Percentiles rank a stretch among this genome's conserved stretches.
Conservation (phyloP, 2,113 vertebrate species). For the Neolamprologus devosi region DNA sequence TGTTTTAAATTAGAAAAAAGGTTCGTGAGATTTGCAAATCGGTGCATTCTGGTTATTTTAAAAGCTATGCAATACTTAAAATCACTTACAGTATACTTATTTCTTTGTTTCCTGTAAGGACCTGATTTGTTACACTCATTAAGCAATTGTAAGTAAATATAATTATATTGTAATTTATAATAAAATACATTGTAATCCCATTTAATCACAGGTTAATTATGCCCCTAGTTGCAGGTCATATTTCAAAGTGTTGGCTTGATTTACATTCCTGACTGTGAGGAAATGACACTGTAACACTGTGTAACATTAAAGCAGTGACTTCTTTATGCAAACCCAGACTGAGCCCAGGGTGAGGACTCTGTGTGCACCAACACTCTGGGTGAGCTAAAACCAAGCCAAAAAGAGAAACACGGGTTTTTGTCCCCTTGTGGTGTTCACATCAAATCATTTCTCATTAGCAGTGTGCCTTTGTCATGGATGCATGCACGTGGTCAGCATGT, state of each 20-base stretch:
- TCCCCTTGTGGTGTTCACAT: background rate
- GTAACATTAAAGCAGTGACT: background rate
- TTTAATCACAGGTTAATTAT: background rate
- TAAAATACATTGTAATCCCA: background rate
- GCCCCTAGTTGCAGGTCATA: background rate
- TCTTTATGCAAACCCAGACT: background rate
- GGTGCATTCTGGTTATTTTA: background rate
- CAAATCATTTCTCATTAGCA: background rate
- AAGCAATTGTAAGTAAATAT: background rate
- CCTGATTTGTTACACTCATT: background rate
- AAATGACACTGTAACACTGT: background rate
- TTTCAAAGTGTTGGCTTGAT: background rate
- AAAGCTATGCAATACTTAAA: background rate
- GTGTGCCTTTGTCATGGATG: background rate
- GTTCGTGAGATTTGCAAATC: background rate
- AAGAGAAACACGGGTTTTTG: background rate
- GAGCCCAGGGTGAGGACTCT: background rate
- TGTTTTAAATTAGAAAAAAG: background rate
- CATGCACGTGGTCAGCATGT: background rate
- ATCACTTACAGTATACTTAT: background rate
- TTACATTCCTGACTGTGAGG: background rate
- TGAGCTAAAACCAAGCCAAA: background rate
- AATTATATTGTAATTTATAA: background rate
- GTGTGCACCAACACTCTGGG: background rate
- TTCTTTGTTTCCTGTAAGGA: background rate